Percentiles rank a stretch among this genome's conserved stretches.
Evolutionary conservation across 2,113 vertebrate genomes (phyloP).

Genomic region (Lycaon pictus): DNA sequence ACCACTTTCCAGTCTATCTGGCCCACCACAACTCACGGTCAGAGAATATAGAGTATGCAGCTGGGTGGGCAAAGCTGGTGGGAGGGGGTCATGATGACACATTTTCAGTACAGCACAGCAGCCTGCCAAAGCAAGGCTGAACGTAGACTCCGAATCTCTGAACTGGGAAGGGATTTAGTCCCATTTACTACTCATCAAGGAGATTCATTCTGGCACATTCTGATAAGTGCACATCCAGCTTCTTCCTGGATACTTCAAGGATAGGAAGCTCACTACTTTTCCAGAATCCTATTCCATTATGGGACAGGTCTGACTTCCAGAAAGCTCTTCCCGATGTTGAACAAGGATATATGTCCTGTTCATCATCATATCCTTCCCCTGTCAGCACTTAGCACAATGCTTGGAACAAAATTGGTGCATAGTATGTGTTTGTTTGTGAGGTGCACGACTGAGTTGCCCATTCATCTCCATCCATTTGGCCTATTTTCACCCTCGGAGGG

Average conservation of each 20-base stretch:
- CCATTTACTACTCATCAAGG: neutral
- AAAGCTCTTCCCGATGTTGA: neutral
- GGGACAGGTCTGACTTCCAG: neutral
- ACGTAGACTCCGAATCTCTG: neutral
- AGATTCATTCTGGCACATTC: neutral
- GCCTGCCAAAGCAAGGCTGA: constrained; percentile 26
- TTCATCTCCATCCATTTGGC: rapidly evolving
- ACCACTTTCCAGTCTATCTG: constrained; percentile 31
- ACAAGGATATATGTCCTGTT: neutral
- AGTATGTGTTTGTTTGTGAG: neutral
- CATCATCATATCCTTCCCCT: neutral
- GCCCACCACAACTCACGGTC: neutral
- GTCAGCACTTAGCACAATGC: neutral
- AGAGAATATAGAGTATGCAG: neutral
- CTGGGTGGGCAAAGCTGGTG: neutral
- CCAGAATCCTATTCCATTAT: neutral
- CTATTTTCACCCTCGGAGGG: neutral
- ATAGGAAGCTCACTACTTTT: neutral
- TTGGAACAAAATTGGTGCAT: neutral
- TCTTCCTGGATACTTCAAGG: neutral
- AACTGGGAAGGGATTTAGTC: constrained; percentile 29
- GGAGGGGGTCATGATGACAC: neutral
- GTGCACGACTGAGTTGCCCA: neutral
- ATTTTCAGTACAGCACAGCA: neutral
- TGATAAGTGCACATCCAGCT: neutral